Evolutionary conservation across 2,888 invertebrate species (phyloP), one percentile per base, ranked within the genome.

Genomic region (Spilosoma lubricipeda): DNA sequence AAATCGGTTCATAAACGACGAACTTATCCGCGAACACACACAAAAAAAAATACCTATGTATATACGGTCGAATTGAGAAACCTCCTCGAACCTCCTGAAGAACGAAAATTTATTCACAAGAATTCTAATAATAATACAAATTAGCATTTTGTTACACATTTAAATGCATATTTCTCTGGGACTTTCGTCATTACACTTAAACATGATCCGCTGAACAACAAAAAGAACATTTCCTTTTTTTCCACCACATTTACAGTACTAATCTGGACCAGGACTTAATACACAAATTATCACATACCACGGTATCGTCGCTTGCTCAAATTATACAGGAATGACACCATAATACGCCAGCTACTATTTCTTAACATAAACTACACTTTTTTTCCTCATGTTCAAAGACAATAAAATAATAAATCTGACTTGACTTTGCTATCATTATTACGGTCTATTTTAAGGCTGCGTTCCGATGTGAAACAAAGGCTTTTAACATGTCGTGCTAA

Each of bases 341-440:
- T 87, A 88, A 87, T 87, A 83, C 82, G 70, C 72, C 63, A 59
- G 39, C 27, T 45, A 52, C 71, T 70, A 76, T 74, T 80, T 83
- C 80, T 82, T 79, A 85, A 73, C 77, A 88, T 86, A 81, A 87
- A 85, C 73, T 72, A 72, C 67, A 85, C 84, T 83, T 89, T 89
- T 87, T 87, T 82, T 73, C 75, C 67, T 70, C 81, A 73, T 85
- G 78, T 56, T 75, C 74, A 80, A 79, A 89, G 85, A 87, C 87
- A 87, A 88, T 87, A 86, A 85, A 86, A 83, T 76, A 74, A 85
- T 91, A 90, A 91, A 91, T 89, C 85, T 85, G 82, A 77, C 71
- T 88, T 91, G 89, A 91, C 92, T 92, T 91, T 90, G 88, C 89
- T 88, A 88, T 84, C 90, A 91, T 91, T 91, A 90, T 80, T 78